Conservation (phyloP, 2,797 vertebrate genomes). For the Ibycter americanus region DNA sequence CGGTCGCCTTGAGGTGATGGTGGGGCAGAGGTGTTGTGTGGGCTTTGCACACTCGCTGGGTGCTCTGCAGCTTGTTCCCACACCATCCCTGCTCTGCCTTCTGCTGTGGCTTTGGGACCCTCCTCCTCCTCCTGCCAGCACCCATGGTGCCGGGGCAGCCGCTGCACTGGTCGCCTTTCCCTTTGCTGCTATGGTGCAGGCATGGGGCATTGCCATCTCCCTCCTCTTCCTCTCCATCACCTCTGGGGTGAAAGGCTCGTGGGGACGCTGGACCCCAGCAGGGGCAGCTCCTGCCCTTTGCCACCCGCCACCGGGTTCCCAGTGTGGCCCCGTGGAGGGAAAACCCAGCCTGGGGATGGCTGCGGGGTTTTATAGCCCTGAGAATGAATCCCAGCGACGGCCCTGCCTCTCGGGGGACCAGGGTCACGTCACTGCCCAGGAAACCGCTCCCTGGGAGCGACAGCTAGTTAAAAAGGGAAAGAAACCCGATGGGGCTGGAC, state of each 20-base stretch:
- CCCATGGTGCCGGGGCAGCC: neutral
- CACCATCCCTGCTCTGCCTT: accelerated
- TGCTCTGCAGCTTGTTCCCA: neutral
- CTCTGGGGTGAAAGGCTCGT: accelerated
- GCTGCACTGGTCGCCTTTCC: accelerated
- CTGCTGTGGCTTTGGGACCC: neutral
- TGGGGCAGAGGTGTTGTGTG: accelerated
- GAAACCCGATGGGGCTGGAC: neutral
- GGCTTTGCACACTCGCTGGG: accelerated
- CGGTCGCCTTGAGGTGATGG: neutral
- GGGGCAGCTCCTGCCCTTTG: neutral
- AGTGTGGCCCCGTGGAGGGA: neutral
- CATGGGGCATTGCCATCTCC: accelerated
- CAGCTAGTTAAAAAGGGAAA: neutral
- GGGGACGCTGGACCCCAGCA: neutral
- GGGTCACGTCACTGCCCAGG: constrained; percentile 3
- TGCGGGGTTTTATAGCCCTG: constrained; percentile 32
- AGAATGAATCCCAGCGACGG: neutral
- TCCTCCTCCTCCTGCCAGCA: neutral
- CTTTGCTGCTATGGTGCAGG: neutral
- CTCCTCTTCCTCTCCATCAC: neutral
- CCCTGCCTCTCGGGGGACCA: constrained; percentile 5
- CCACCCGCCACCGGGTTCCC: neutral
- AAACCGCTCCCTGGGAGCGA: constrained; percentile 21
- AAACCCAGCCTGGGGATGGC: neutral